Conservation (phyloP, 2,888 invertebrate genomes). For the Eupithecia subumbrata region DNA sequence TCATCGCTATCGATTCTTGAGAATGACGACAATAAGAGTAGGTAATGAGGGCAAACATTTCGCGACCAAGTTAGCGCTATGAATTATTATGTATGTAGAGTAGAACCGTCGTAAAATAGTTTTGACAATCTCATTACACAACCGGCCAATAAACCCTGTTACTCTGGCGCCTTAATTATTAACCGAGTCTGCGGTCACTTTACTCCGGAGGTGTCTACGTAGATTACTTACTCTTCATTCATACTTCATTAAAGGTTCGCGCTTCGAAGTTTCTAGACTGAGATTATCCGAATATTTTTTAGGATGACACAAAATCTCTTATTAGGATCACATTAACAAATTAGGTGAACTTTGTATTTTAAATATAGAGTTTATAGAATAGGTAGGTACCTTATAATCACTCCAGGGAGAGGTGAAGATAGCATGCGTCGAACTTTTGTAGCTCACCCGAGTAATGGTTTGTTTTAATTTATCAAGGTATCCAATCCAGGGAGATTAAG, state of each 20-base stretch:
- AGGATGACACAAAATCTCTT: background rate
- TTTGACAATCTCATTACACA: conserved; percentile 53
- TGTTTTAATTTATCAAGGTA: background rate
- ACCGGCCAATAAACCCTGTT: conserved; percentile 52
- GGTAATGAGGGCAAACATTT: background rate
- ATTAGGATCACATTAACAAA: background rate
- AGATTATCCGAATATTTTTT: background rate
- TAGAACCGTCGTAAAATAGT: conserved; percentile 51
- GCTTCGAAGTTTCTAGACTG: conserved; percentile 13
- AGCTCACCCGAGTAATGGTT: background rate
- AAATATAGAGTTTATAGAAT: background rate
- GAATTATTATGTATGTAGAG: conserved; percentile 42
- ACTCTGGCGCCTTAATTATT: conserved; percentile 57
- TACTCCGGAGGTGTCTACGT: conserved; percentile 27
- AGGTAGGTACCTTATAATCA: background rate
- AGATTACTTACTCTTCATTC: conserved; percentile 48
- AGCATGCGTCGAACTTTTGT: background rate
- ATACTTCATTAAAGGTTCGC: conserved; percentile 41
- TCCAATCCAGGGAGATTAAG: background rate
- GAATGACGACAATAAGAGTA: background rate
- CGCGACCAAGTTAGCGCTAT: conserved; percentile 27
- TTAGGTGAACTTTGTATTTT: background rate
- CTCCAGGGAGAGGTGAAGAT: background rate
- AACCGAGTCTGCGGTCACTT: conserved; percentile 59
- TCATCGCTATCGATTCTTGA: background rate